Evolutionary conservation across 2,797 vertebrate species (phyloP), one percentile per base, ranked within the genome.

Genomic region (Rhadinocentrus ornatus): DNA sequence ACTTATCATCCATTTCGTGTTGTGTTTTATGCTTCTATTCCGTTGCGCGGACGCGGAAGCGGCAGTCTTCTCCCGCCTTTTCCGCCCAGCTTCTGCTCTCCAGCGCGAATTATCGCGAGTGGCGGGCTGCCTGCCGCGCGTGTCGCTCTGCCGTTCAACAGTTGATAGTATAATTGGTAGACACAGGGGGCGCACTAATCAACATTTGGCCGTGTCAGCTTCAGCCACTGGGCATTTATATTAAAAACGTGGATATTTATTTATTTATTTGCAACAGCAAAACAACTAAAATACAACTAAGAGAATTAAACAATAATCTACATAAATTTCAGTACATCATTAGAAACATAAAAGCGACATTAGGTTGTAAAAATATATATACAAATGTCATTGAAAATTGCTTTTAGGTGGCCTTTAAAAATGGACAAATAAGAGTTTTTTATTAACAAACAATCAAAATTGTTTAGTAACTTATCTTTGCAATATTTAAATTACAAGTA

Each of bases 1-100:
- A 91, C 86, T 92, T 93, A 77, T 93, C 92, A 86, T 92, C 91
- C 93, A 93, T 93, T 80, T 93, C 92, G 83, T 78, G 67, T 48
- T 29, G 54, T 41, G 80, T 48, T 73, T 80, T 58, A 18, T 55
- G 41, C 18, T 55, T 41, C 64, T 59, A 54, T 69, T 75, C 80
- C 83, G 34, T 53, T 41, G 86, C 88, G 91, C 89, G 82, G 77
- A 88, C 87, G 90, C 89, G 91, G 92, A 91, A 92, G 89, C 89
- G 89, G 89, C 90, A 86, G 60, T 46, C 66, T 76, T 82, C 91
- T 92, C 91, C 89, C 91, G 91, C 91, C 91, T 92, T 93, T 92
- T 91, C 91, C 92, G 92, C 91, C 63, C 84, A 71, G 80, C 77
- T 68, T 78, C 85, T 75, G 86, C 76, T 13, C 76, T 13, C 29